Percentiles rank a stretch among this genome's conserved stretches.
Conservation (phyloP, 2,888 invertebrate species). For the Drosophila falleni region DNA sequence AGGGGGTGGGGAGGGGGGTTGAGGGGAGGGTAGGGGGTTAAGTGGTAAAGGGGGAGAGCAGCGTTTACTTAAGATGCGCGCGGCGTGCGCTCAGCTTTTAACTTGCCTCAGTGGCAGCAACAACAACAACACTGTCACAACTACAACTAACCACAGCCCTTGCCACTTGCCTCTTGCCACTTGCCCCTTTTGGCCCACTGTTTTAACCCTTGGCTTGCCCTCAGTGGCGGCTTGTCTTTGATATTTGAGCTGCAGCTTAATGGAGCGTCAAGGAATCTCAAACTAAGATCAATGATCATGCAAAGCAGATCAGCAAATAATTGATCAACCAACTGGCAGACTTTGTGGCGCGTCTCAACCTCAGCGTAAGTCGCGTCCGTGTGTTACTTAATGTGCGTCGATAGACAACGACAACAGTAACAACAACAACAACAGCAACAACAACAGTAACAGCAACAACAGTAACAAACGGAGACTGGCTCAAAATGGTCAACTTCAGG, state of each 20-base stretch:
- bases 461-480: slow-evolving; percentile 18
- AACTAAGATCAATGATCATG: slow-evolving; percentile 36
- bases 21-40: too few relatives aligned
- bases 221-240: slow-evolving; percentile 30
- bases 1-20: not conserved
- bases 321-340: slow-evolving; percentile 58
- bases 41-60: not conserved
- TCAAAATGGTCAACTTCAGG: slow-evolving; percentile 60
- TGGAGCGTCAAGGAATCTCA: slow-evolving; percentile 9
- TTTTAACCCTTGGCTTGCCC: not conserved
- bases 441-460: not conserved
- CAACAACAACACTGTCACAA: slow-evolving; percentile 5
- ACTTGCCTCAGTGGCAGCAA: slow-evolving; percentile 22
- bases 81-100: slow-evolving; percentile 64
- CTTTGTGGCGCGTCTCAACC: slow-evolving; percentile 70
- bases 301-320: slow-evolving; percentile 58
- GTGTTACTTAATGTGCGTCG: slow-evolving; percentile 72
- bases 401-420: slow-evolving; percentile 44
- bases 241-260: slow-evolving; percentile 4
- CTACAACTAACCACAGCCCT: slow-evolving; percentile 2
- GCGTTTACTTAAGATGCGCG: slow-evolving; percentile 70
- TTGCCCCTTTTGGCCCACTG: not conserved
- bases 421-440: not conserved
- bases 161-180: not conserved
- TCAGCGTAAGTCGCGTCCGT: slow-evolving; percentile 50